Base-by-base conservation (phyloP, 2,888 invertebrate species). In the Pachliopta kotzebuea region DNA sequence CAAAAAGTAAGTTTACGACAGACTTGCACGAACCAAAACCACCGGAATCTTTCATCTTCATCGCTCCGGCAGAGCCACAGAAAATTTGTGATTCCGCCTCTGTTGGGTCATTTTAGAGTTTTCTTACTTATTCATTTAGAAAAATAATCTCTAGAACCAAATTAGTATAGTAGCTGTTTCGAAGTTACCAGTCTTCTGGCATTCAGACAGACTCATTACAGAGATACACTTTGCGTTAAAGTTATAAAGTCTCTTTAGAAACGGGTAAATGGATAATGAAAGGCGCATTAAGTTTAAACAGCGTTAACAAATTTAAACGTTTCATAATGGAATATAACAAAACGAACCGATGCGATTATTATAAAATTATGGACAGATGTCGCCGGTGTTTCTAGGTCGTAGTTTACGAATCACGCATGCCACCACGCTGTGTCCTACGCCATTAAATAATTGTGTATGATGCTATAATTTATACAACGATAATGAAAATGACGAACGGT, bases 401-500 rank as follows among this genome's bases (percentile, higher is more conserved):
- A 76, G 76, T 80, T 78, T 80, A 79, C 77, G 78, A 82, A 88
- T 83, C 86, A 87, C 86, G 86, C 79, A 83, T 75, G 69, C 70
- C 69, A 70, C 72, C 63, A 67, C 74, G 68, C 76, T 72, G 72
- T 81, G 77, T 80, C 76, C 74, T 72, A 74, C 74, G 78, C 78
- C 78, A 74, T 79, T 82, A 80, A 82, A 80, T 83, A 85, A 85
- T 83, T 84, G 80, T 81, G 79, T 84, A 83, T 82, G 77, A 84
- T 82, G 77, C 81, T 83, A 86, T 88, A 88, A 86, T 86, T 88
- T 86, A 85, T 84, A 83, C 82, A 77, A 83, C 81, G 81, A 84
- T 86, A 90, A 85, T 86, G 84, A 86, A 86, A 84, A 81, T 88
- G 86, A 89, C 78, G 85, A 88, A 90, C 84, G 83, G 82, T 78